Evolutionary conservation across 1,140 invertebrate species (phyloP), one percentile per base, ranked within the genome.

Genomic region (Thaumatotibia leucotreta): DNA sequence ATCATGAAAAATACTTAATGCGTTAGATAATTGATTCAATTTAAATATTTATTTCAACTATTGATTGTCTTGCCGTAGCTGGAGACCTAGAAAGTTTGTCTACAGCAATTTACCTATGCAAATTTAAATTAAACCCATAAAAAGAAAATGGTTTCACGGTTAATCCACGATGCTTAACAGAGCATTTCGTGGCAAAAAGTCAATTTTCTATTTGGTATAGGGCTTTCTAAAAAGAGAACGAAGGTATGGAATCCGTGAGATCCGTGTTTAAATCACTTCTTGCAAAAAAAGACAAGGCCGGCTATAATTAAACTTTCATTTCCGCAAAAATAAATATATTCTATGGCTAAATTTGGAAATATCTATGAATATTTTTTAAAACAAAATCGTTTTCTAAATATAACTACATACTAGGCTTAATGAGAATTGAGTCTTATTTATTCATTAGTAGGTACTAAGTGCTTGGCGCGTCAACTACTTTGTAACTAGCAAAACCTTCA

Each of bases 221-320:
- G 52, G 52, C 52, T 58, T 58, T 58, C 52, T 58, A 58, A 58
- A 58, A 58, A 58, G 52, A 58, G 52, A 58, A 29, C 52, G 52
- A 58, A 58, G 52, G 52, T 58, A 31, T 27, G 24, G 23, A 52
- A 29, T 58, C 52, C 52, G 27, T 8, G 24, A 58, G 6, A 58
- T 58, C 52, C 52, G 52, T 24, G 52, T 58, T 58, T 11, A 45
- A 49, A 1, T 31, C 52, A 58, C 23, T 58, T 27, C 52, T 58
- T 29, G 23, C n/a, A 58, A 58, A 58, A 58, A 58, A 58, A 10
- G 2, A n/a, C 52, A 58, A 58, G 52, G 52, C 52, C 52, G 52
- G 14, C 24, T 58, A 58, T 27, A 58, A 58, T 58, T 27, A 58
- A 24, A 58, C 52, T 58, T 58, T 58, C 52, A 58, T 24, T 20